Conservation (phyloP, 2,888 invertebrate genomes). For the Nephrotoma flavescens region DNA sequence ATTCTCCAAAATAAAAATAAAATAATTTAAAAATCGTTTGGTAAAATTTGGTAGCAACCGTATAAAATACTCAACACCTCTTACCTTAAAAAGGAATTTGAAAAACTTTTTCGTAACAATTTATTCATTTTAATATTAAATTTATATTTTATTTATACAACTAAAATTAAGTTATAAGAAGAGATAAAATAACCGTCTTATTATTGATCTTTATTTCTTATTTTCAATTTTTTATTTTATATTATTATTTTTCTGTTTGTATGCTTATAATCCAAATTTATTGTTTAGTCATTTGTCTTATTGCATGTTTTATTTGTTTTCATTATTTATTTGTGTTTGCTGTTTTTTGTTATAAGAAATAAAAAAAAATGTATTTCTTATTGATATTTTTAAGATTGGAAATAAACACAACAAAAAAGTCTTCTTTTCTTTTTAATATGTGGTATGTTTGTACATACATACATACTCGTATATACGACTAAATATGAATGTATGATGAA, state of each 20-base stretch:
- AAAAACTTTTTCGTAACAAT: neutral
- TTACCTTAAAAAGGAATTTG: neutral
- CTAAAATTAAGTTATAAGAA: constrained; percentile 3
- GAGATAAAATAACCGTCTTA: neutral
- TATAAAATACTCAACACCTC: neutral
- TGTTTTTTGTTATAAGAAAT: neutral
- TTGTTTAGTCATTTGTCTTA: constrained; percentile 4
- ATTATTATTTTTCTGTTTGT: neutral
- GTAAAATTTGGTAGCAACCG: neutral
- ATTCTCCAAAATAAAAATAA: neutral
- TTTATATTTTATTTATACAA: constrained; percentile 2
- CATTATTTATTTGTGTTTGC: neutral
- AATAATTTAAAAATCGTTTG: neutral
- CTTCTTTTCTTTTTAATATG: neutral
- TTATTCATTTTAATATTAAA: neutral
- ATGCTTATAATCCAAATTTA: constrained; percentile 1
- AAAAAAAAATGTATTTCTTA: neutral
- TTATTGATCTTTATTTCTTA: neutral
- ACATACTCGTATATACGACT: neutral
- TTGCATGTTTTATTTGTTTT: constrained; percentile 1
- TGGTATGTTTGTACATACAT: neutral
- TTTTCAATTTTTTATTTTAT: neutral
- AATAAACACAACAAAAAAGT: neutral
- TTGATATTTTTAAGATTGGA: neutral
- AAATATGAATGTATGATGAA: neutral